Percentiles rank a stretch among this genome's conserved stretches.
Conservation (phyloP, 2,113 vertebrate species). For the Falcunculus frontatus region DNA sequence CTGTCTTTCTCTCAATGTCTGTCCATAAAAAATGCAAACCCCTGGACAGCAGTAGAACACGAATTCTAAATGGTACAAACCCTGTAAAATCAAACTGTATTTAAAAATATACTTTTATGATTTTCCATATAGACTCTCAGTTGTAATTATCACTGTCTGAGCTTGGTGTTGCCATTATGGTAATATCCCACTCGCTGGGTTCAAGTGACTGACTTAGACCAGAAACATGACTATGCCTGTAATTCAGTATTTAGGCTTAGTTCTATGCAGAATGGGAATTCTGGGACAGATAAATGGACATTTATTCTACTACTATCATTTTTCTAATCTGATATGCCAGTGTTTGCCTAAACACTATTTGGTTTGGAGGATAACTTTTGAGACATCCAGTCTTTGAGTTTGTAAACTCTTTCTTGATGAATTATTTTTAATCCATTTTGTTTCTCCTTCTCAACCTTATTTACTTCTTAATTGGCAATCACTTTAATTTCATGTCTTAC, state of each 20-base stretch:
- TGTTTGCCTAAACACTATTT: neutral
- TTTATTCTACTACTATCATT: neutral
- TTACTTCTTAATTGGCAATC: neutral
- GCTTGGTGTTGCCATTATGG: neutral
- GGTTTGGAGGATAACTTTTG: neutral
- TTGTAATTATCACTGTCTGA: neutral
- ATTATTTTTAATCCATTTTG: neutral
- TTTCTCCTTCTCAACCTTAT: neutral
- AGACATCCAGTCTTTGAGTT: rapidly evolving
- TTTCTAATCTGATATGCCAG: neutral
- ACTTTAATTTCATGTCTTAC: neutral
- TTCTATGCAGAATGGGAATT: neutral
- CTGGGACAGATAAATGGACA: neutral
- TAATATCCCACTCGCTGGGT: neutral
- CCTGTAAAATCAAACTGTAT: neutral
- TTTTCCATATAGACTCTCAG: neutral
- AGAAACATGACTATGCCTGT: neutral
- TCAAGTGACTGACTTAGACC: neutral
- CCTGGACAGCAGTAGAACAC: neutral
- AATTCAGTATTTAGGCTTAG: neutral
- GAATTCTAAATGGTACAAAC: neutral
- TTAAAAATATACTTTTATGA: neutral
- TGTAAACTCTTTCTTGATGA: neutral
- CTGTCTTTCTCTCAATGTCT: neutral
- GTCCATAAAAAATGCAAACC: neutral